A percentile compares a stretch with the other conserved stretches of the same genome.
phyloP scores from a whole-genome alignment of 2,113 vertebrate genomes.

The Ictalurus punctatus region DNA sequence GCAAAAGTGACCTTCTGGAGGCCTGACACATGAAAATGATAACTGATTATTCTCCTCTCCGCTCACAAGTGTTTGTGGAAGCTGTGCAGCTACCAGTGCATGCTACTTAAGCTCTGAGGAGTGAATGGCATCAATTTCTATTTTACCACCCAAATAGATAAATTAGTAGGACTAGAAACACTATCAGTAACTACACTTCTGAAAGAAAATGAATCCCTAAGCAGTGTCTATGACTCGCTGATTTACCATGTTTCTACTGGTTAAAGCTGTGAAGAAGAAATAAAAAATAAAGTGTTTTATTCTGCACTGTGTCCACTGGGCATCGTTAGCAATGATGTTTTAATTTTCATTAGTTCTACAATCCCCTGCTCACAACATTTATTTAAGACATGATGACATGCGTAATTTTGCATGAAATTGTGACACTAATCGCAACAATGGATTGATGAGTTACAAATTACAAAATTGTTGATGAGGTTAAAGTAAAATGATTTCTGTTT shows the following conservation, averaged over 20 bases:
- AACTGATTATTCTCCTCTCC: conserved; percentile 41
- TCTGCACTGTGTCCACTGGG: conserved; percentile 54
- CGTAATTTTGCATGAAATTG: conserved; percentile 77
- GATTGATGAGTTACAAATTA: neutral
- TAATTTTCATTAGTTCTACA: conserved; percentile 66
- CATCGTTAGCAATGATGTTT: conserved; percentile 58
- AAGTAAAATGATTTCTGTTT: conserved; percentile 33
- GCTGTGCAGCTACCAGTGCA: neutral
- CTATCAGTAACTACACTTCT: neutral
- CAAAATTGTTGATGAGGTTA: conserved; percentile 42
- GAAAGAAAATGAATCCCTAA: neutral
- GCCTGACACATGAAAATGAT: conserved; percentile 35
- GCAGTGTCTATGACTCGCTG: neutral
- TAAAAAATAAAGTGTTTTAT: neutral
- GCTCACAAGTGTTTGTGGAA: conserved; percentile 12
- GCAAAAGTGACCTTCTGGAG: conserved; percentile 43
- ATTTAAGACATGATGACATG: conserved; percentile 76
- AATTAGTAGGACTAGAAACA: neutral
- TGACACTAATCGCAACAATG: conserved; percentile 69
- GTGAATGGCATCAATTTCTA: neutral
- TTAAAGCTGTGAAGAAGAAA: neutral
- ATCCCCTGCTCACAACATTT: conserved; percentile 58
- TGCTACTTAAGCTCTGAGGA: neutral
- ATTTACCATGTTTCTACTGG: neutral
- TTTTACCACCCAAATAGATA: neutral